A percentile compares a stretch with the other conserved stretches of the same genome.
Evolutionary conservation across 2,797 vertebrate species (phyloP).

Genomic region (Borostomias antarcticus): DNA sequence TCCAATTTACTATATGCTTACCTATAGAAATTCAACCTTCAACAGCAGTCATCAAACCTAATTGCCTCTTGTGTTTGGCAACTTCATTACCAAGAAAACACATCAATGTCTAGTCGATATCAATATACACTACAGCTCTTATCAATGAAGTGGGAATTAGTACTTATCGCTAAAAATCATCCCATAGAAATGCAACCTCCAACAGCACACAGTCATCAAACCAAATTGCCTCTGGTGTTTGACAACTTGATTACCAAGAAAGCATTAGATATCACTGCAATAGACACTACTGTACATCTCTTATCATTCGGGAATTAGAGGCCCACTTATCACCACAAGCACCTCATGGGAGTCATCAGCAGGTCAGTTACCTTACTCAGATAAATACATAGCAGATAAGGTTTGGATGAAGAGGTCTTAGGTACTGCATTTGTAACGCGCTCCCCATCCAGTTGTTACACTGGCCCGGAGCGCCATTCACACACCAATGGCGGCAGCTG

Average conservation of each 20-base stretch:
- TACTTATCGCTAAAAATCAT: too few species aligned
- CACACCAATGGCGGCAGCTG: too few species aligned
- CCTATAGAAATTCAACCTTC: background rate
- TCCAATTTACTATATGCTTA: too few species aligned
- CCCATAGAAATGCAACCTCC: too few species aligned
- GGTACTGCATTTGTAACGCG: constrained; percentile 14
- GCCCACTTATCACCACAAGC: constrained; percentile 2
- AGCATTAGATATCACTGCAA: too few species aligned
- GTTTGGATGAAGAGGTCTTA: too few species aligned
- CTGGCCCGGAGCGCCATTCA: too few species aligned
- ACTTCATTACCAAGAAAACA: background rate
- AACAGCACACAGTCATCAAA: too few species aligned
- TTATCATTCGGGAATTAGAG: too few species aligned
- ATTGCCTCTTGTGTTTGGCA: background rate
- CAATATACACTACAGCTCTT: background rate
- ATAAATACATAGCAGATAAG: constrained; percentile 6
- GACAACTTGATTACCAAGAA: too few species aligned
- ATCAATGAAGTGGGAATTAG: background rate
- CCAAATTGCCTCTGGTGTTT: too few species aligned
- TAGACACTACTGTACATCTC: too few species aligned
- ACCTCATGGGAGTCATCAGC: constrained; percentile 40
- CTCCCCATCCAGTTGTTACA: background rate
- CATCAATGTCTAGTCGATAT: background rate
- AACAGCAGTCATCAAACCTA: background rate
- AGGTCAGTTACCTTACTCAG: constrained; percentile 27